phyloP scores from a whole-genome alignment of 2,888 invertebrate species.

The Watsonalla cultraria region DNA sequence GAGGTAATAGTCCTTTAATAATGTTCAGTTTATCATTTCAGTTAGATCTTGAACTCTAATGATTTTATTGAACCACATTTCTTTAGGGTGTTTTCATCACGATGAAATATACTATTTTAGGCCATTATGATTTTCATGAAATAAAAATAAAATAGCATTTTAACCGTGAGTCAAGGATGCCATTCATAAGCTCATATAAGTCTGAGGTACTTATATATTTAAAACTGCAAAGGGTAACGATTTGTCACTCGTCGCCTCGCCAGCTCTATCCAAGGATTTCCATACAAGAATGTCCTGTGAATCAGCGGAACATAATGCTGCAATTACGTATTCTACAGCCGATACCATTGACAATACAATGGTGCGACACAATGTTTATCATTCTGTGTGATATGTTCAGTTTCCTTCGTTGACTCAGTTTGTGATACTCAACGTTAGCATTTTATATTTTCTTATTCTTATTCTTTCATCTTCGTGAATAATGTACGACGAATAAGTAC shows the following conservation, averaged over 20 bases:
- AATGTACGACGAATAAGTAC: no score
- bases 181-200: no score
- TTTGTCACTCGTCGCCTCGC: not conserved
- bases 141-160: not conserved
- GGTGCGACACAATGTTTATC: slow-evolving; percentile 31
- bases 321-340: slow-evolving; percentile 35
- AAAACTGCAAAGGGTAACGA: no score
- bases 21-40: not conserved
- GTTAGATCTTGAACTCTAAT: no score
- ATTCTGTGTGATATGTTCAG: slow-evolving; percentile 38
- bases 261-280: not conserved
- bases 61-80: not conserved
- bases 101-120: not conserved
- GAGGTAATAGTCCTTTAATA: not conserved
- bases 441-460: slow-evolving; percentile 2
- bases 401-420: slow-evolving; percentile 53
- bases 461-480: no score
- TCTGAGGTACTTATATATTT: no score
- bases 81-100: not conserved
- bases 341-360: slow-evolving; percentile 48
- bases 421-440: slow-evolving; percentile 7
- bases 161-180: no score
- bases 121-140: not conserved
- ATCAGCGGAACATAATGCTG: slow-evolving; percentile 15
- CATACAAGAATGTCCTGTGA: slow-evolving; percentile 5